These are phyloP conservation scores for Lophura nycthemera DNA, from an alignment of 2,113 vertebrate genomes.

Conservation along the genomic window DNA sequence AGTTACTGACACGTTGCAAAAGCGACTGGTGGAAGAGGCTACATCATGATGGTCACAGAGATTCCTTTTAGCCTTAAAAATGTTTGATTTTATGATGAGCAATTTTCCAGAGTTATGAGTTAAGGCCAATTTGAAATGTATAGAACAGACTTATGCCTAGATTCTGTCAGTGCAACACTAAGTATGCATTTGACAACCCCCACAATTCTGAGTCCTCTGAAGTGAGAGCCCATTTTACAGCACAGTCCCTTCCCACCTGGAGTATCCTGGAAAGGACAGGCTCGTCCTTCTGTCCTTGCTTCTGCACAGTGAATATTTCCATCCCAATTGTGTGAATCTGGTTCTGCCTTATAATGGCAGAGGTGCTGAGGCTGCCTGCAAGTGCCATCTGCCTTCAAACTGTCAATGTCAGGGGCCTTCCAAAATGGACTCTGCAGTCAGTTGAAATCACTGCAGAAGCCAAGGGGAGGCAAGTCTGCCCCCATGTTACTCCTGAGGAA, in stretches of 20 bases:
- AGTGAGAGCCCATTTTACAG: neutral
- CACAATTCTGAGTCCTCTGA: neutral
- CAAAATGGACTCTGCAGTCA: neutral
- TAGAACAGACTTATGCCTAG: neutral
- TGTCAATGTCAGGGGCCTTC: slow-evolving; percentile 26
- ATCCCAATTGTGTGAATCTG: neutral
- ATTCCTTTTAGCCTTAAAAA: neutral
- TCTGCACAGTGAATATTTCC: neutral
- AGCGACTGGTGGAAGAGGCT: neutral
- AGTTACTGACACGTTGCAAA: neutral
- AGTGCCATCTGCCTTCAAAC: slow-evolving; percentile 35
- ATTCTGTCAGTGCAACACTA: neutral
- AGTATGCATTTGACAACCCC: neutral
- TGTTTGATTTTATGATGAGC: neutral
- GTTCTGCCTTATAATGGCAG: neutral
- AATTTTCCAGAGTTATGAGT: neutral
- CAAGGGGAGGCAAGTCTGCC: slow-evolving; percentile 18
- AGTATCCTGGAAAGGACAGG: neutral
- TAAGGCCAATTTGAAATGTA: neutral
- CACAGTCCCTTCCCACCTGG: neutral
- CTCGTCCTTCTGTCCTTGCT: neutral
- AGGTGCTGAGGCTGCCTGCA: slow-evolving; percentile 12
- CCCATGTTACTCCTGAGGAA: neutral
- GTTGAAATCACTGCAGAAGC: slow-evolving; percentile 25
- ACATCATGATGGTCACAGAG: neutral